Evolutionary conservation across 2,888 invertebrate genomes (phyloP).

Genomic region (Cephonodes hylas): DNA sequence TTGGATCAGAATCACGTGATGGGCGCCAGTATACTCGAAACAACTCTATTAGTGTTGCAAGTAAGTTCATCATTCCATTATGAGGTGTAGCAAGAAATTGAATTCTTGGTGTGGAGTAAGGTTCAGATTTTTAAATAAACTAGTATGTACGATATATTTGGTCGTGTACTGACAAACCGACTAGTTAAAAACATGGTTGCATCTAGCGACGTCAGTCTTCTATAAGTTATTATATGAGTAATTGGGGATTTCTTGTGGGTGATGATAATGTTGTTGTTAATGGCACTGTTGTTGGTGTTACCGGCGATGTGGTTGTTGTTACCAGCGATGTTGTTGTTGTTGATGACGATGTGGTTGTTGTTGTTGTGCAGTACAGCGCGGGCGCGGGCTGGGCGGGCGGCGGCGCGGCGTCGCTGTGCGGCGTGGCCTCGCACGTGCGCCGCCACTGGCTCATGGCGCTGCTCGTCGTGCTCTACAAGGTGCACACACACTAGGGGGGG

Average conservation of each 20-base stretch:
- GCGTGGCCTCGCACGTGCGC: conserved; percentile 91
- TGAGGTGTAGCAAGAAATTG: too few relatives aligned
- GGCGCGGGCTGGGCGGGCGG: conserved; percentile 40
- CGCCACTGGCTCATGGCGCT: conserved; percentile 96
- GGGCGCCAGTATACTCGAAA: conserved; percentile 93
- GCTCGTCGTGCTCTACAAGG: conserved; percentile 97
- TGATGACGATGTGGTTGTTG: background rate
- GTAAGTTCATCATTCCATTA: too few relatives aligned
- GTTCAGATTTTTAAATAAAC: too few relatives aligned
- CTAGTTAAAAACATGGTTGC: too few relatives aligned
- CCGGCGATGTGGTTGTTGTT: background rate
- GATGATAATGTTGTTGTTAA: background rate
- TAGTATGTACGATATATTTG: too few relatives aligned
- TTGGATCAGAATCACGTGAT: conserved; percentile 97
- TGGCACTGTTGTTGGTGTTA: background rate
- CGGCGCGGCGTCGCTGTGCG: conserved; percentile 85
- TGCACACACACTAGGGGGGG: conserved; percentile 58
- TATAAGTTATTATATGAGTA: too few relatives aligned
- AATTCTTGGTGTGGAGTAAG: too few relatives aligned
- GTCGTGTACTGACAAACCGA: too few relatives aligned
- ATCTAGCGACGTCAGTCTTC: too few relatives aligned
- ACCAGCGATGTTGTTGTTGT: background rate
- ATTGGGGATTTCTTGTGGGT: too few relatives aligned
- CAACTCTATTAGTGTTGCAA: conserved; percentile 83
- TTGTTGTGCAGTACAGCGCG: conserved; percentile 49